Evolutionary conservation across 2,888 invertebrate species (phyloP).

Genomic region (Andrena haemorrhoa): DNA sequence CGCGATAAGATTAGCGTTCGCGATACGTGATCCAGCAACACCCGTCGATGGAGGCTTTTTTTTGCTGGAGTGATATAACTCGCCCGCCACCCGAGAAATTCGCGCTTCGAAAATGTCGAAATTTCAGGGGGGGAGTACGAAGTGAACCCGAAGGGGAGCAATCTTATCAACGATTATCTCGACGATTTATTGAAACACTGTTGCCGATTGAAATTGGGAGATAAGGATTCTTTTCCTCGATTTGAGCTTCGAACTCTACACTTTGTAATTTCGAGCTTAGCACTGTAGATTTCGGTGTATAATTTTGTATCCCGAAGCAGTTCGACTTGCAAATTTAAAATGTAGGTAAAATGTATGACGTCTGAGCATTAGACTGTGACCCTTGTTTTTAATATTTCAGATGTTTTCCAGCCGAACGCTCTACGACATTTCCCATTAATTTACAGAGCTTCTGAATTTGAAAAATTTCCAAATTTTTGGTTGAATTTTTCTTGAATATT

Average conservation of each 20-base stretch:
- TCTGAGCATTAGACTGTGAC: too few relatives aligned
- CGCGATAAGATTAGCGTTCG: conserved; percentile 71
- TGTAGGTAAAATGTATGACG: too few relatives aligned
- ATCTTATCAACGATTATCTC: conserved; percentile 23
- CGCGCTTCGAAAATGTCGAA: background rate
- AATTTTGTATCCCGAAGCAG: too few relatives aligned
- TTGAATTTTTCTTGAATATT: background rate
- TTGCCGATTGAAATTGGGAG: background rate
- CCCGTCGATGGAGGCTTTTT: conserved; percentile 66
- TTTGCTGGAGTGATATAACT: conserved; percentile 55
- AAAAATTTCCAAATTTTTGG: background rate
- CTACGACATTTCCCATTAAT: background rate
- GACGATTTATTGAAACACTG: conserved; percentile 15
- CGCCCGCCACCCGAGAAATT: background rate
- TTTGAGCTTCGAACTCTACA: background rate
- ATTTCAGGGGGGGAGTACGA: background rate
- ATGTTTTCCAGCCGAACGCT: background rate
- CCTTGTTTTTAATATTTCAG: background rate
- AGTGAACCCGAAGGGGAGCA: background rate
- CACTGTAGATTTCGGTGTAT: background rate
- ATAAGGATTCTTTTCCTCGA: background rate
- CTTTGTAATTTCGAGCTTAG: background rate
- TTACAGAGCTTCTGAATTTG: background rate
- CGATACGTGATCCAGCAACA: conserved; percentile 70
- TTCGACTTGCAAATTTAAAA: too few relatives aligned